Evolutionary conservation across 2,888 invertebrate species (phyloP), one percentile per base, ranked within the genome.

Genomic region (Sepiola atlantica): DNA sequence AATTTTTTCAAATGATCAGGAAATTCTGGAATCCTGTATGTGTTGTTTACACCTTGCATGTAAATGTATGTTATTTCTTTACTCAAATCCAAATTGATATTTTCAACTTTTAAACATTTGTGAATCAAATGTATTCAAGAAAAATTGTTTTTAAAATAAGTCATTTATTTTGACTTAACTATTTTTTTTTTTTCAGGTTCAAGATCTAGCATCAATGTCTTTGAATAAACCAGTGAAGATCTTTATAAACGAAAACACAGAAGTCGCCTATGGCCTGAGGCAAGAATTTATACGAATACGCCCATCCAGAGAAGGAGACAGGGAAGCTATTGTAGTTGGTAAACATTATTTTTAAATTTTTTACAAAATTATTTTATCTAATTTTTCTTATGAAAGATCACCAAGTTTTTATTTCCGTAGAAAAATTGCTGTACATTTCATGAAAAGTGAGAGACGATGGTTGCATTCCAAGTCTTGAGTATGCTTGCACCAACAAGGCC

Each of bases 171-270:
- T 20, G 16, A 20, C 57, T 21, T 57, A 55, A 55, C 55, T n/a
- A n/a, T 35, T 91, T 32, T 90, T 90, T 90, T 35, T 91, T 57
- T 45, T 93, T 32, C 95, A 98, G 97, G 97, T 98, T 0, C 98
- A 99, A 97, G 99, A 99, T 97, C 97, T 99, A 94, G 99, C 99
- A 0, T 98, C 99, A 0, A 98, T 99, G 1, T 99, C 99, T 0
- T 98, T 99, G 55, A 98, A 98, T 95, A 98, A 99, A 96, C 99
- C 99, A 0, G 98, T 99, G 55, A 98, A 98, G 97, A 98, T 99
- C 94, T 99, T 99, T 97, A 98, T 99, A 0, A 99, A 99, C 97
- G 99, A 98, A 95, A 99, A 99, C 97, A 98, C 98, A 96, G 99
- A 99, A 96, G 99, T 99, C 1, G 99, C 99, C 0, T 98, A 98